These are phyloP conservation scores for Listrodromus nycthemerus DNA, from an alignment of 2,888 invertebrate species.

Conservation along the genomic window DNA sequence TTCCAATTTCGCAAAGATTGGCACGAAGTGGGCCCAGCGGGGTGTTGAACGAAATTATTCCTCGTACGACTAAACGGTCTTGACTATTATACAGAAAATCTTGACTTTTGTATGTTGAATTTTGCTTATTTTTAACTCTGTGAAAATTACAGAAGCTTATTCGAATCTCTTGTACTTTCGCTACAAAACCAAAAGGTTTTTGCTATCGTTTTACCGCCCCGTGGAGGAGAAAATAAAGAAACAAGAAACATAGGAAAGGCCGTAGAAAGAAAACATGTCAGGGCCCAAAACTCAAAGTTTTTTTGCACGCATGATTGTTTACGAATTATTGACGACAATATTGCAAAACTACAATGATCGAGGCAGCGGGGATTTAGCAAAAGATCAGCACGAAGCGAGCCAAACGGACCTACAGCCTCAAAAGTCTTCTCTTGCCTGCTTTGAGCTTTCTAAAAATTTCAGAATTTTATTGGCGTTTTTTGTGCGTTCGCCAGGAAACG, in stretches of 20 bases:
- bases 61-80: constrained; percentile 6
- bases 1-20: constrained; percentile 17
- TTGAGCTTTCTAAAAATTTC: constrained; percentile 44
- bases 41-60: background rate
- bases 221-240: background rate
- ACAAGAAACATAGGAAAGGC: background rate
- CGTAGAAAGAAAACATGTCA: constrained; percentile 24
- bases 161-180: constrained; percentile 26
- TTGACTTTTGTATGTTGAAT: too few relatives aligned
- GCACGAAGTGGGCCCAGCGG: constrained; percentile 46
- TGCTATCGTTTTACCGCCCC: constrained; percentile 1
- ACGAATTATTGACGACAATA: constrained; percentile 66
- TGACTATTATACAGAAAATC: too few relatives aligned
- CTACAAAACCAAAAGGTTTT: constrained; percentile 65
- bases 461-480: constrained; percentile 50
- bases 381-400: constrained; percentile 41
- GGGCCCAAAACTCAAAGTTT: constrained; percentile 8
- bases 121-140: background rate
- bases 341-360: constrained; percentile 50
- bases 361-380: constrained; percentile 12
- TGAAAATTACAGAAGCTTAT: constrained; percentile 55
- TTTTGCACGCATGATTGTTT: constrained; percentile 37
- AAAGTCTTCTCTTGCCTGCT: background rate
- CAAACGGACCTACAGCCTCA: constrained; percentile 25
- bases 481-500: constrained; percentile 43